Evolutionary conservation across 2,888 invertebrate genomes (phyloP).

Genomic region (Pterobdella sp.): DNA sequence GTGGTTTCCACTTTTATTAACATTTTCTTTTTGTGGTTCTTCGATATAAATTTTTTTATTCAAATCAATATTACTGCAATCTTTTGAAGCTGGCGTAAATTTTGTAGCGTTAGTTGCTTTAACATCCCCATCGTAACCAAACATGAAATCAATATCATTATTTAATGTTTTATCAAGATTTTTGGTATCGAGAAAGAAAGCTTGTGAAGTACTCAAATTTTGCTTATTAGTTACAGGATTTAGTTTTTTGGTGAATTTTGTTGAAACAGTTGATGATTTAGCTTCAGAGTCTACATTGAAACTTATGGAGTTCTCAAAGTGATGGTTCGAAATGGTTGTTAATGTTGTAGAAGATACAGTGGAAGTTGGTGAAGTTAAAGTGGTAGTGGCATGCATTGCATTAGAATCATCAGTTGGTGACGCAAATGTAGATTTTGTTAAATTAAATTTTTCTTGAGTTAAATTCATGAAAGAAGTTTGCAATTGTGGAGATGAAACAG

Average conservation of each 20-base stretch:
- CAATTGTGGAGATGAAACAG: neutral
- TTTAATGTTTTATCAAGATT: neutral
- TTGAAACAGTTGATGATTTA: neutral
- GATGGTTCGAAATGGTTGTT: neutral
- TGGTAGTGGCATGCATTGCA: neutral
- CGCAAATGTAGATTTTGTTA: neutral
- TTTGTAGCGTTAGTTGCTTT: neutral
- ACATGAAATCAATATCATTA: neutral
- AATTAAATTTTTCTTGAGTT: too few relatives aligned
- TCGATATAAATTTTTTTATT: too few relatives aligned
- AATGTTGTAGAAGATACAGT: neutral
- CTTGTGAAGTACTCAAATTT: neutral
- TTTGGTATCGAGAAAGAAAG: constrained; percentile 9
- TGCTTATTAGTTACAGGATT: neutral
- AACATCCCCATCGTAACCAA: neutral
- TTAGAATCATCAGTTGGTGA: neutral
- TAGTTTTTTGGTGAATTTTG: neutral
- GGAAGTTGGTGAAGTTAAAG: neutral
- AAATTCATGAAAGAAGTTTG: neutral
- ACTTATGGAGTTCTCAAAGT: too few relatives aligned
- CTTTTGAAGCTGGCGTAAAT: too few relatives aligned
- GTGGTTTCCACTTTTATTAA: too few relatives aligned
- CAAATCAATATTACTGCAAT: too few relatives aligned
- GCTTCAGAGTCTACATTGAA: too few relatives aligned
- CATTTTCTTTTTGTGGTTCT: too few relatives aligned